Evolutionary conservation across 2,113 vertebrate species (phyloP).

Genomic region (Microtus oregoni): DNA sequence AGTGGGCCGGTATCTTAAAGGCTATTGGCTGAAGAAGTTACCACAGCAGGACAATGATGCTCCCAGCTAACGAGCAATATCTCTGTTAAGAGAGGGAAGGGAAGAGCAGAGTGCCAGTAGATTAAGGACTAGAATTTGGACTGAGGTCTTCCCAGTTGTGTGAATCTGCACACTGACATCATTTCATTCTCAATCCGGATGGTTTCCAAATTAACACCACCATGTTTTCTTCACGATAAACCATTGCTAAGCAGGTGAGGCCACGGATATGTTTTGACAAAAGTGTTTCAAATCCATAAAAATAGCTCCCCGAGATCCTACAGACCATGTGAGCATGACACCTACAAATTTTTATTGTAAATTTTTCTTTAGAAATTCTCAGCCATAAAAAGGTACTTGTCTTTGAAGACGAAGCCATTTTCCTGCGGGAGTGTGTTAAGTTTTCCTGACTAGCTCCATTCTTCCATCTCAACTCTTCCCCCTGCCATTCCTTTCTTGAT

Average conservation of each 20-base stretch:
- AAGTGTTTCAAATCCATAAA: not conserved
- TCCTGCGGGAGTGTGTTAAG: not conserved
- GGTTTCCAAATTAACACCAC: not conserved
- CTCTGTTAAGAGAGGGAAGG: not conserved
- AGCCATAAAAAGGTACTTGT: not conserved
- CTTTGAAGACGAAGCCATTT: conserved; percentile 1
- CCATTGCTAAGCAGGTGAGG: not conserved
- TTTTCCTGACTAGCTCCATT: not conserved
- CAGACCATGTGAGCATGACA: not conserved
- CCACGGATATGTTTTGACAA: not conserved
- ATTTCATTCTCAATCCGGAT: not conserved
- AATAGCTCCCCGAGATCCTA: not conserved
- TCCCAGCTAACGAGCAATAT: not conserved
- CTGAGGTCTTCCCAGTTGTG: not conserved
- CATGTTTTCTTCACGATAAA: not conserved
- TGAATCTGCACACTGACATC: not conserved
- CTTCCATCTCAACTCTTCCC: not conserved
- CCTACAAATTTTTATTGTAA: not conserved
- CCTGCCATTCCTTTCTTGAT: not conserved
- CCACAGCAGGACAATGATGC: not conserved
- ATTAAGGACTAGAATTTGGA: not conserved
- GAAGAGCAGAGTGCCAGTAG: not conserved
- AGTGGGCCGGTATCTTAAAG: no score
- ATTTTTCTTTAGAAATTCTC: not conserved
- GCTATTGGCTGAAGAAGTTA: no score